A percentile compares a stretch with the other conserved stretches of the same genome.
Evolutionary conservation across 2,888 invertebrate genomes (phyloP).

Genomic region (Eupeodes luniger): DNA sequence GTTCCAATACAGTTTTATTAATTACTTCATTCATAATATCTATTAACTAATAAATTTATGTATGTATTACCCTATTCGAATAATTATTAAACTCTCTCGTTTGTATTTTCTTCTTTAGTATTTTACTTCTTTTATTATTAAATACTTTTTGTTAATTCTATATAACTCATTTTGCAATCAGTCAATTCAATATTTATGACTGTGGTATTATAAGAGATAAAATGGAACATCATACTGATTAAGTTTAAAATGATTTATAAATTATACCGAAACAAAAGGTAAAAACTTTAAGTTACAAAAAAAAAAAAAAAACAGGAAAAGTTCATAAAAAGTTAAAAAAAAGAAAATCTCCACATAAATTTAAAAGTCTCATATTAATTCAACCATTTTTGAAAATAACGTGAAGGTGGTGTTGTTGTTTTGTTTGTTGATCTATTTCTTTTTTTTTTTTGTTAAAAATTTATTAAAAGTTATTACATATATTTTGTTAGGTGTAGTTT

Average conservation of each 20-base stretch:
- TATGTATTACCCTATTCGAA: constrained; percentile 67
- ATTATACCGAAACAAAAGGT: constrained; percentile 36
- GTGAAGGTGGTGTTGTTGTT: constrained; percentile 18
- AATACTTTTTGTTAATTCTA: constrained; percentile 56
- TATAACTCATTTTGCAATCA: constrained; percentile 61
- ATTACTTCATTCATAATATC: constrained; percentile 71
- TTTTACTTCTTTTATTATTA: constrained; percentile 36
- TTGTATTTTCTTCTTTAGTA: constrained; percentile 37
- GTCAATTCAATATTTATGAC: constrained; percentile 29
- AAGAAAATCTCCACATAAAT: constrained; percentile 5
- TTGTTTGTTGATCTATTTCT: constrained; percentile 50
- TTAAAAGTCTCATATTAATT: constrained; percentile 27
- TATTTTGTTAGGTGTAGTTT: constrained; percentile 45
- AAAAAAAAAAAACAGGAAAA: constrained; percentile 11
- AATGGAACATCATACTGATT: constrained; percentile 59
- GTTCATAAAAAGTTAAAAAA: neutral
- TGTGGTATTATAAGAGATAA: constrained; percentile 53
- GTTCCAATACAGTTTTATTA: constrained; percentile 66
- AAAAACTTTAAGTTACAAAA: constrained; percentile 9
- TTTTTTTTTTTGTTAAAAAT: constrained; percentile 28
- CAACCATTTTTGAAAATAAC: constrained; percentile 28
- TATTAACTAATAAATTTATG: constrained; percentile 73
- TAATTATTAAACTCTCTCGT: constrained; percentile 60
- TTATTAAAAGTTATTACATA: constrained; percentile 48
- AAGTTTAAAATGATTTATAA: constrained; percentile 48